These are phyloP conservation scores for Columba janthina DNA, from an alignment of 2,113 vertebrate genomes.

Conservation along the genomic window DNA sequence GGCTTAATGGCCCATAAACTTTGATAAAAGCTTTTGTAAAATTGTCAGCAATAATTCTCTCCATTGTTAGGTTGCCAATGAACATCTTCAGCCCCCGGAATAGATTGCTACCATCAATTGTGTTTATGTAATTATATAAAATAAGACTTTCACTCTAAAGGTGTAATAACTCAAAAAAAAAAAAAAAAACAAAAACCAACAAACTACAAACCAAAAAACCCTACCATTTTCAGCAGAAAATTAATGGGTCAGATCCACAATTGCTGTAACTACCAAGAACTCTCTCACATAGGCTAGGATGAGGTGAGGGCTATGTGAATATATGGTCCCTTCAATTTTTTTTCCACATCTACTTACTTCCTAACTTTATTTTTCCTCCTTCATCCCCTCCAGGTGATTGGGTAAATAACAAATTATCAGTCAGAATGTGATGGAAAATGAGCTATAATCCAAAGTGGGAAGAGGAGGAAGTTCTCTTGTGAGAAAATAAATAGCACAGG, in stretches of 20 bases:
- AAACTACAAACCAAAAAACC: too few relatives aligned
- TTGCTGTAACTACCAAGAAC: neutral
- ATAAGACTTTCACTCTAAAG: neutral
- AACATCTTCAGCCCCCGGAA: neutral
- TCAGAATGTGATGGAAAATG: neutral
- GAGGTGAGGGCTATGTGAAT: neutral
- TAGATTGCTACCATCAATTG: neutral
- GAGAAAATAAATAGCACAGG: conserved; percentile 14
- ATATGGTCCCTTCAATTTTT: neutral
- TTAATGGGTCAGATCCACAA: neutral
- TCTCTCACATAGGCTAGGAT: neutral
- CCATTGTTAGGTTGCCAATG: neutral
- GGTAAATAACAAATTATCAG: neutral
- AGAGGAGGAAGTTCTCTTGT: neutral
- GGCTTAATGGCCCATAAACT: conserved; percentile 41
- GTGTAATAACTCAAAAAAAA: neutral
- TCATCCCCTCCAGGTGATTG: neutral
- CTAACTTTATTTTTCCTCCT: neutral
- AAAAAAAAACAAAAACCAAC: neutral
- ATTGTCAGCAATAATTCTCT: conserved; percentile 25
- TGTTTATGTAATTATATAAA: neutral
- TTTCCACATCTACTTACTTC: neutral
- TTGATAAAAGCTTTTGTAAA: conserved; percentile 47
- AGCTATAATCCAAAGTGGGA: neutral
- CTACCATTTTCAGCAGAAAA: neutral